Conservation (phyloP, 1,140 invertebrate species). For the Drosophila repleta region DNA sequence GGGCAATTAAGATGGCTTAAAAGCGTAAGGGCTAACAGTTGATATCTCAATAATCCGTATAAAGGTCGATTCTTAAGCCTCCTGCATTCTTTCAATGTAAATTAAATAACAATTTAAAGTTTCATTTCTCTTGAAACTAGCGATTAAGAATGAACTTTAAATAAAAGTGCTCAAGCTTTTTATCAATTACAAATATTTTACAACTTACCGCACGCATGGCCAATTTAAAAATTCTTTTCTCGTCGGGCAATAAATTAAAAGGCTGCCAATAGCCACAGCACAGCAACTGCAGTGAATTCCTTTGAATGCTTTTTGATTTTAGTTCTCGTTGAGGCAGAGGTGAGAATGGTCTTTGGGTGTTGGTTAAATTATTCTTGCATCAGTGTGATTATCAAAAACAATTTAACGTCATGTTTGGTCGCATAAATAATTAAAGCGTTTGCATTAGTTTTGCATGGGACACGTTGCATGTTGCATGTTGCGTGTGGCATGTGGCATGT, state of each 20-base stretch:
- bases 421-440: slow-evolving; percentile 73
- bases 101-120: background rate
- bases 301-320: background rate
- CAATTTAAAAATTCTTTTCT: slow-evolving; percentile 4
- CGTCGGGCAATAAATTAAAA: slow-evolving; percentile 12
- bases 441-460: slow-evolving; percentile 68
- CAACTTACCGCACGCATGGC: background rate
- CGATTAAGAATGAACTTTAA: too few relatives aligned
- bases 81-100: background rate
- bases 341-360: slow-evolving; percentile 3
- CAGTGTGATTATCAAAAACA: slow-evolving; percentile 62
- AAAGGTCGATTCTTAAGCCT: too few relatives aligned
- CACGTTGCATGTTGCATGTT: slow-evolving; percentile 59
- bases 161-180: background rate
- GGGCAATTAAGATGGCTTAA: too few relatives aligned
- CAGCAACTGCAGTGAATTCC: background rate
- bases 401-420: slow-evolving; percentile 64
- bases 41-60: too few relatives aligned
- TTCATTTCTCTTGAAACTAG: too few relatives aligned
- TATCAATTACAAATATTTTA: background rate
- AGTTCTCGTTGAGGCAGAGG: background rate
- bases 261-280: background rate
- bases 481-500: slow-evolving; percentile 54
- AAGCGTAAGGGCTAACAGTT: too few relatives aligned
- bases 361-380: slow-evolving; percentile 4